Base-by-base conservation (phyloP, 1,140 invertebrate genomes). In the Polypedilum vanderplanki region DNA sequence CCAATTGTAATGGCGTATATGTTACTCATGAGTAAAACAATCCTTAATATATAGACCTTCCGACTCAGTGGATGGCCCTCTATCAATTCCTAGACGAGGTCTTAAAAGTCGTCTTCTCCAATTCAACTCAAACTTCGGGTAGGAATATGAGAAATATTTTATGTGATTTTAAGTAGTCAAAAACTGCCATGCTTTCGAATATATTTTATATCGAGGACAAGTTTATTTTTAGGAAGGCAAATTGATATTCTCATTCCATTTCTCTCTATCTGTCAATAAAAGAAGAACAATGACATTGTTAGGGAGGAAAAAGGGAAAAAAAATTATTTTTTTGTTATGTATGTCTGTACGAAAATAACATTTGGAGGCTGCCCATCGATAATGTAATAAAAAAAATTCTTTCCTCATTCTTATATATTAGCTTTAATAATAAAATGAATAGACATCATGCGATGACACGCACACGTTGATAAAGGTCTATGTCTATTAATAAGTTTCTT, bases 101-200 rank as follows among this genome's bases (percentile, higher is more conserved):
- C 90, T 93, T 85, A 93, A 93, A 85, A 93, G 92, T 79, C 90
- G 93, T 79, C 88, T 95, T 80, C 89, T 94, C 83, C 91, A 93
- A 87, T 93, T 94, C 87, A 90, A 89, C 85, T 91, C 91, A 80
- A 93, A 92, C 85, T 85, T 86, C 86, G 93, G 92, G 93, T 94
- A 93, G 87, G 88, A 64, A 74, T 18, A 57, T 67, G 24, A 33
- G 24, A 33, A 33, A 33, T 3, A 73, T 40, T 74, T 41, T 74
- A 40, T 74, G 40, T 74, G 17, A 74, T 74, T 74, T 33, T 74
- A 40, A 40, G 73, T 20, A 40, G 20, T 18, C 18, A 70, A 70
- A 1, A 9, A 70, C 17, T 70, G 18, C 15, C 9, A 70, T 20
- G 70, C 77, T 80, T 75, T 40, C 24, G 41, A 64, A 75, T 57